Percentiles rank a stretch among this genome's conserved stretches.
Evolutionary conservation across 2,888 invertebrate genomes (phyloP).

Genomic region (Xanthorhoe spadicearia): DNA sequence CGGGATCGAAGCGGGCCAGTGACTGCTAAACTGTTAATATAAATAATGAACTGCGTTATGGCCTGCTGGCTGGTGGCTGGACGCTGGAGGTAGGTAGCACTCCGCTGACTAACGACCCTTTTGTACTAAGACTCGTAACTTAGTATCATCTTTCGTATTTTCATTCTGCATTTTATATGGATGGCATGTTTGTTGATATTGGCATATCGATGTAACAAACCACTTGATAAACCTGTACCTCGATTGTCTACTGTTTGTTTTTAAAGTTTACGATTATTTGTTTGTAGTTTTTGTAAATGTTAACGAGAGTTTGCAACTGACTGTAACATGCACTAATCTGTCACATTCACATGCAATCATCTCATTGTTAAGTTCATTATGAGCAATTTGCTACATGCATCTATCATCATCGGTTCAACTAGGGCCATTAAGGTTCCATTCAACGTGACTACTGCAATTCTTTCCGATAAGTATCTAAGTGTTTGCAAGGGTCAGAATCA

Average conservation of each 20-base stretch:
- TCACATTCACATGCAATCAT: conserved; percentile 30
- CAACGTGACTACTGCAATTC: background rate
- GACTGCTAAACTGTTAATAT: conserved; percentile 85
- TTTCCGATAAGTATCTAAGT: background rate
- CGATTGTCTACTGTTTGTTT: too few species aligned
- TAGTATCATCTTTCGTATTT: conserved; percentile 46
- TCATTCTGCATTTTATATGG: conserved; percentile 36
- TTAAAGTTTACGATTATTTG: too few species aligned
- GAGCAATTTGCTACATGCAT: conserved; percentile 19
- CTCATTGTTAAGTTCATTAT: conserved; percentile 11
- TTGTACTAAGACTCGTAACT: conserved; percentile 71
- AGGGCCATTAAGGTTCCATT: background rate
- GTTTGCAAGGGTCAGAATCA: too few species aligned
- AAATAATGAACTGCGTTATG: conserved; percentile 84
- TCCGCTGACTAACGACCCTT: conserved; percentile 79
- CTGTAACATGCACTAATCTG: conserved; percentile 25
- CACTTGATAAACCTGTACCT: background rate
- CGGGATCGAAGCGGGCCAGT: conserved; percentile 76
- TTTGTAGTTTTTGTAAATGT: too few species aligned
- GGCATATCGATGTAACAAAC: conserved; percentile 35
- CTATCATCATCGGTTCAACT: conserved; percentile 7
- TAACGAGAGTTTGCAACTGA: conserved; percentile 8
- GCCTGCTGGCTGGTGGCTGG: conserved; percentile 54
- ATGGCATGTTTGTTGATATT: conserved; percentile 47
- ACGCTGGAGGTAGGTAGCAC: conserved; percentile 66